phyloP scores from a whole-genome alignment of 2,113 vertebrate species.

The Picathartes gymnocephalus region DNA sequence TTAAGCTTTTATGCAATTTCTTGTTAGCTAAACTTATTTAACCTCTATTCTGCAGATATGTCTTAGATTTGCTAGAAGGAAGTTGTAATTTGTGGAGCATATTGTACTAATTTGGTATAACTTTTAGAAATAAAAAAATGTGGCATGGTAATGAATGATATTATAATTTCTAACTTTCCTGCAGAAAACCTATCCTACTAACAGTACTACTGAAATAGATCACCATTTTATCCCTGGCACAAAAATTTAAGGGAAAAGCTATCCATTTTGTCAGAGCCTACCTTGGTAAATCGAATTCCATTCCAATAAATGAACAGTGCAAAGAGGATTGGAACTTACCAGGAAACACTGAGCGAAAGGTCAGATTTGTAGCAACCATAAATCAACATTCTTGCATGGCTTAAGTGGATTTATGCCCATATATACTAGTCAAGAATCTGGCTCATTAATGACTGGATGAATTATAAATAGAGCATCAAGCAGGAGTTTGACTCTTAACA shows the following conservation, averaged over 20 bases:
- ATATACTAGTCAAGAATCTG: slow-evolving; percentile 3
- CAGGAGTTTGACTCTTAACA: not conserved
- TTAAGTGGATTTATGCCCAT: slow-evolving; percentile 13
- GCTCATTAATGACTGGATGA: slow-evolving; percentile 3
- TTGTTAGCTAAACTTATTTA: not conserved
- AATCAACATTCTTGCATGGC: slow-evolving; percentile 49
- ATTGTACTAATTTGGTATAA: not conserved
- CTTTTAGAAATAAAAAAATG: not conserved
- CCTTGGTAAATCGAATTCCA: slow-evolving; percentile 24
- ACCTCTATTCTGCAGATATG: not conserved
- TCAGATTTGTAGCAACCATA: slow-evolving; percentile 39
- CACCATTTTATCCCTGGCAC: not conserved
- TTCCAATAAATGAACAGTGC: slow-evolving; percentile 24
- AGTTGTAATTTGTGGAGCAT: not conserved
- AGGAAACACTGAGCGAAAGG: slow-evolving; percentile 1
- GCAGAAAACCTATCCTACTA: not conserved
- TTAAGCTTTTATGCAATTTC: not conserved
- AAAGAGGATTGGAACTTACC: slow-evolving; percentile 43
- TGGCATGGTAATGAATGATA: not conserved
- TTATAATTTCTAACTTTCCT: not conserved
- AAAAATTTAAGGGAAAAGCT: not conserved
- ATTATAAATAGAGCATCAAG: not conserved
- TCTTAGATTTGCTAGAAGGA: not conserved
- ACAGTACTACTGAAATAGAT: not conserved
- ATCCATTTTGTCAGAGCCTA: not conserved